Evolutionary conservation across 1,140 invertebrate species (phyloP).

Genomic region (Pachyrhynchus sulphureomaculatus): DNA sequence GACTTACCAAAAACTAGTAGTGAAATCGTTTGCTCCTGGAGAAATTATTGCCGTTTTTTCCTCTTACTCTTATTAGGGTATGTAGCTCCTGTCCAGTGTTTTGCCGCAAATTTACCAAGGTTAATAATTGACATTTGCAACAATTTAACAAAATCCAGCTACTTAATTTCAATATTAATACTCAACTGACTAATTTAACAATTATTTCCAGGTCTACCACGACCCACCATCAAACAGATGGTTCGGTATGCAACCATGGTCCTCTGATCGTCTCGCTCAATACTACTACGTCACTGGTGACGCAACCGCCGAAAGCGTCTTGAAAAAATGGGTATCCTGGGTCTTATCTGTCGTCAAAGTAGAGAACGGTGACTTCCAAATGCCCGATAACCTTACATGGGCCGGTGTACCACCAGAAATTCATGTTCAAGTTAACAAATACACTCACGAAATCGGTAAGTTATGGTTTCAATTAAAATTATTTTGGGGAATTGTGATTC

Average conservation of each 20-base stretch:
- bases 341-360: slow-evolving; percentile 16
- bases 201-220: slow-evolving; percentile 18
- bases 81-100: too few species aligned
- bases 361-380: slow-evolving; percentile 22
- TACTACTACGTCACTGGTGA: slow-evolving; percentile 34
- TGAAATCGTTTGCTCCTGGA: too few species aligned
- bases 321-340: slow-evolving; percentile 32
- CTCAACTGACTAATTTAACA: too few species aligned
- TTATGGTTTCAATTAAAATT: not conserved
- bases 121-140: too few species aligned
- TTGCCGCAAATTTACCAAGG: too few species aligned
- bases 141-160: too few species aligned
- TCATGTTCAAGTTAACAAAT: slow-evolving; percentile 19
- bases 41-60: too few species aligned
- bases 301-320: slow-evolving; percentile 16
- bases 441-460: slow-evolving; percentile 21
- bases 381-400: slow-evolving; percentile 26
- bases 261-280: slow-evolving; percentile 31
- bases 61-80: too few species aligned
- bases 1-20: too few species aligned
- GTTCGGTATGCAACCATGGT: slow-evolving; percentile 36
- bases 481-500: too few species aligned
- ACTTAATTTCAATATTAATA: too few species aligned
- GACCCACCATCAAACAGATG: slow-evolving; percentile 34
- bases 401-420: slow-evolving; percentile 27